phyloP scores from a whole-genome alignment of 2,113 vertebrate genomes.

The Cheilinus undulatus region DNA sequence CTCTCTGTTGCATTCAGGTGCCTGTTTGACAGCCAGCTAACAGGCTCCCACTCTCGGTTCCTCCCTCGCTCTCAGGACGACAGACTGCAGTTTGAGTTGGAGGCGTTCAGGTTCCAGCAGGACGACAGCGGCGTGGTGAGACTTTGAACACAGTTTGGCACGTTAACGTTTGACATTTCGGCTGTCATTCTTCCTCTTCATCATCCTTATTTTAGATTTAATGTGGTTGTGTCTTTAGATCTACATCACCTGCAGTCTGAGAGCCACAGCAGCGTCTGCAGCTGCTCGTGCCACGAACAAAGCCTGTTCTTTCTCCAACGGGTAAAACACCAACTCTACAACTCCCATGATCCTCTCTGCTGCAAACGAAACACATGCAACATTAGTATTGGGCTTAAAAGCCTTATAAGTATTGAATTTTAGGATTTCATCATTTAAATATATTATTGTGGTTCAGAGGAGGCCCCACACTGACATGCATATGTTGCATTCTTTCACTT shows the following conservation, averaged over 20 bases:
- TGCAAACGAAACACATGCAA: neutral
- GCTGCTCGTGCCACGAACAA: constrained; percentile 47
- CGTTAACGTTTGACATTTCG: neutral
- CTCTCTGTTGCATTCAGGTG: constrained; percentile 50
- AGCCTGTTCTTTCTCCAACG: constrained; percentile 70
- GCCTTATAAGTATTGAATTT: neutral
- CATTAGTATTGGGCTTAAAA: neutral
- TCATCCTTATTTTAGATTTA: neutral
- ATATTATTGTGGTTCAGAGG: too few species aligned
- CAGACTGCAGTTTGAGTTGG: constrained; percentile 66
- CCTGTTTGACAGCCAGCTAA: constrained; percentile 68
- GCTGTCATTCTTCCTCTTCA: too few species aligned
- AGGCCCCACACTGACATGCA: too few species aligned
- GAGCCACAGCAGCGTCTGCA: constrained; percentile 25
- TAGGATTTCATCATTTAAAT: too few species aligned
- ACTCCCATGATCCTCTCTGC: constrained; percentile 11
- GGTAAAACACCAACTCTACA: constrained; percentile 51
- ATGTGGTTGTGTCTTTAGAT: constrained; percentile 47
- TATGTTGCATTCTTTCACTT: too few species aligned
- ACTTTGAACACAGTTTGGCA: neutral
- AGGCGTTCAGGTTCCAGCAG: constrained; percentile 73
- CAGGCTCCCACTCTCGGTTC: constrained; percentile 64
- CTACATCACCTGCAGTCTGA: constrained; percentile 71
- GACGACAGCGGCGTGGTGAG: constrained; percentile 48
- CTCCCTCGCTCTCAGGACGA: constrained; percentile 52